phyloP scores from a whole-genome alignment of 30 jellyfish, hydroid and myxozoan genomes.

The Sanderia malayensis region DNA sequence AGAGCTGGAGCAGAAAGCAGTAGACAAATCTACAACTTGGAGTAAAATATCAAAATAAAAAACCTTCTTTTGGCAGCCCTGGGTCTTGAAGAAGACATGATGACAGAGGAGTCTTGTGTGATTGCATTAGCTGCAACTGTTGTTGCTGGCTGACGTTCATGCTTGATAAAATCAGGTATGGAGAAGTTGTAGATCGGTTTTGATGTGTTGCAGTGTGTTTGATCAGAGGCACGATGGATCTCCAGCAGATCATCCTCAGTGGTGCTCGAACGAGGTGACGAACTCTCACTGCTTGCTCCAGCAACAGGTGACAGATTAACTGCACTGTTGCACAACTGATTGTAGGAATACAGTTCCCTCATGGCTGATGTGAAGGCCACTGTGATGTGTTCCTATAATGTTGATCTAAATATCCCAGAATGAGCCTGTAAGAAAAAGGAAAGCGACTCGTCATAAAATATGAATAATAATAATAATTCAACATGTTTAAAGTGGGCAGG shows the following conservation, averaged over 20 bases:
- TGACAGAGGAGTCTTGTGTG: neutral
- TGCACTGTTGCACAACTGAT: constrained; percentile 60
- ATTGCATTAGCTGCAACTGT: constrained; percentile 27
- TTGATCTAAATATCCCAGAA: too few relatives aligned
- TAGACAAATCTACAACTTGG: too few relatives aligned
- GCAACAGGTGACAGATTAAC: constrained; percentile 57
- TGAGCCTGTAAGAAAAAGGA: too few relatives aligned
- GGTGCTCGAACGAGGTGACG: constrained; percentile 91
- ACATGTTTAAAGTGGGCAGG: neutral
- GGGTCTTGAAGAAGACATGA: neutral
- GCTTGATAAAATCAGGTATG: constrained; percentile 89
- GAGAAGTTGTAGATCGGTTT: constrained; percentile 91
- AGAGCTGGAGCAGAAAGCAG: too few relatives aligned
- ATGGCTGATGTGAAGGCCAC: neutral
- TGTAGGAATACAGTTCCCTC: constrained; percentile 53
- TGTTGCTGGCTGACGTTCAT: constrained; percentile 55
- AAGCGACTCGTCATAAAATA: too few relatives aligned
- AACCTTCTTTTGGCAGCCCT: constrained; percentile 56
- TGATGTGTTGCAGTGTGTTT: constrained; percentile 45
- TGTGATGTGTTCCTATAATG: neutral
- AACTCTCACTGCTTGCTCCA: constrained; percentile 83
- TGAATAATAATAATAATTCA: neutral
- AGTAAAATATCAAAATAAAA: neutral
- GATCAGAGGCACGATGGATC: constrained; percentile 50
- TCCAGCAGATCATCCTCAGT: constrained; percentile 80